These are phyloP conservation scores for Elysia crispata DNA, from an alignment of 2,888 invertebrate species.

Conservation along the genomic window DNA sequence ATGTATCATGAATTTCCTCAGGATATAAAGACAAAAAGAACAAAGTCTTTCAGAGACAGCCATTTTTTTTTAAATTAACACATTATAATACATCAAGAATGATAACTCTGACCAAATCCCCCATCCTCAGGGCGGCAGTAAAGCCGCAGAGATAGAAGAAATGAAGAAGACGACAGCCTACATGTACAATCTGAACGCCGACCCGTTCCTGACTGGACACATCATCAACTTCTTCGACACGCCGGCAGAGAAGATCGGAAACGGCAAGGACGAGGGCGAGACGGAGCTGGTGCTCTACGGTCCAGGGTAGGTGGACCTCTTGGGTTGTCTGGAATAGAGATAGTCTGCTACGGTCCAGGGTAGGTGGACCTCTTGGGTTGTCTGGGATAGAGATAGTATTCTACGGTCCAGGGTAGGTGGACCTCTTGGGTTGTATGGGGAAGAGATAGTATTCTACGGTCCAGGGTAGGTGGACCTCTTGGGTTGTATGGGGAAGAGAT, in stretches of 20 bases:
- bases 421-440: too few relatives aligned
- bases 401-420: too few relatives aligned
- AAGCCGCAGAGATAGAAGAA: slow-evolving; percentile 65
- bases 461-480: too few relatives aligned
- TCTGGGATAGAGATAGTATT: too few relatives aligned
- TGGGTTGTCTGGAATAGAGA: too few relatives aligned
- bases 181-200: slow-evolving; percentile 81
- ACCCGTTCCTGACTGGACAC: slow-evolving; percentile 80
- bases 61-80: not conserved
- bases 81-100: slow-evolving; percentile 15
- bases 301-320: slow-evolving; percentile 74
- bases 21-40: not conserved
- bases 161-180: slow-evolving; percentile 78
- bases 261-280: slow-evolving; percentile 73
- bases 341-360: too few relatives aligned
- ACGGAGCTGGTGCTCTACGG: slow-evolving; percentile 78
- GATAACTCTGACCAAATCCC: not conserved
- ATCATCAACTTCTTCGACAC: slow-evolving; percentile 79
- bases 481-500: too few relatives aligned
- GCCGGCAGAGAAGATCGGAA: slow-evolving; percentile 75
- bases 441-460: too few relatives aligned
- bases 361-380: too few relatives aligned
- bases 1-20: not conserved
- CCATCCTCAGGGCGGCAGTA: slow-evolving; percentile 40
- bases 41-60: not conserved